Evolutionary conservation across 2,797 vertebrate species (phyloP).

Genomic region (Passerculus sandwichensis): DNA sequence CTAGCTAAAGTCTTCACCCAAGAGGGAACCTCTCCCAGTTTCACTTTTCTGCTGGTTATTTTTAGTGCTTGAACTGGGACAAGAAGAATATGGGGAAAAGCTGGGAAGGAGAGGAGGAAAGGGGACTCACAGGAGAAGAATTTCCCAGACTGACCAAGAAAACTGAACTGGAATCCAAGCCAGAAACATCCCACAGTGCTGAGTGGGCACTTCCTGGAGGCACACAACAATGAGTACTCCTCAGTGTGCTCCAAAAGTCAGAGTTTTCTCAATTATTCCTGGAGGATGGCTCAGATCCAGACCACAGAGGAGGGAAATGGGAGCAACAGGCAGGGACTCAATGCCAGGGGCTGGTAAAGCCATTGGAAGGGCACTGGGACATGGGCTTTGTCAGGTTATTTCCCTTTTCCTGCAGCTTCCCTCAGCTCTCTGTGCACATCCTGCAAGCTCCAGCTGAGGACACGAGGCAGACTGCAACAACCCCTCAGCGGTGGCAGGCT

Average conservation of each 20-base stretch:
- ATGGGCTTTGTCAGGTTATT: background rate
- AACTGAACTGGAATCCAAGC: background rate
- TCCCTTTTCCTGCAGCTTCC: background rate
- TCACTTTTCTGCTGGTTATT: conserved; percentile 2
- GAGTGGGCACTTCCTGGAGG: background rate
- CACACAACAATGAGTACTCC: background rate
- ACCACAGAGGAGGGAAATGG: rapidly evolving
- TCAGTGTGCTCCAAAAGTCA: background rate
- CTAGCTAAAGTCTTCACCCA: background rate
- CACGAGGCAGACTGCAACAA: background rate
- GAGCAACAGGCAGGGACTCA: background rate
- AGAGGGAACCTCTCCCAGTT: conserved; percentile 1
- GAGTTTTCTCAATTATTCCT: background rate
- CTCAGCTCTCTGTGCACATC: background rate
- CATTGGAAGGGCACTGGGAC: background rate
- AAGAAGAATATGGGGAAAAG: background rate
- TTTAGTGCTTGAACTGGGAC: conserved; percentile 31
- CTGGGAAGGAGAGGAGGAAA: background rate
- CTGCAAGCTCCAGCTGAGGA: background rate
- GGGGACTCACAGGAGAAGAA: background rate
- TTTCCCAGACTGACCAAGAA: background rate
- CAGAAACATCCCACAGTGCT: background rate
- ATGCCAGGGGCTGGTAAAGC: background rate
- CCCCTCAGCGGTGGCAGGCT: background rate
- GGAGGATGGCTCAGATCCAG: background rate